A percentile compares a stretch with the other conserved stretches of the same genome.
Conservation (phyloP, 2,888 invertebrate genomes). For the Melanotus villosus region DNA sequence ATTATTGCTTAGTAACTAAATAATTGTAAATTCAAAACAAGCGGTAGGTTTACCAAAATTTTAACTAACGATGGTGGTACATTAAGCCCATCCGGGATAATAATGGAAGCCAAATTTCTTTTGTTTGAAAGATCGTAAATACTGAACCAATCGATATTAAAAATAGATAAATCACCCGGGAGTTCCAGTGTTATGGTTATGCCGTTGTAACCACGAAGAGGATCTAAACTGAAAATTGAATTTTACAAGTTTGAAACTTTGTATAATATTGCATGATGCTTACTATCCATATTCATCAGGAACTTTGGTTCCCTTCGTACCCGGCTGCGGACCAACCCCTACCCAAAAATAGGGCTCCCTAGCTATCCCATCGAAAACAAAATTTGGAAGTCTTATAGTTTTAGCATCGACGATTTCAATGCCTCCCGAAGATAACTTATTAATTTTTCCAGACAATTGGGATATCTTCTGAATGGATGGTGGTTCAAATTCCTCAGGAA, state of each 20-base stretch:
- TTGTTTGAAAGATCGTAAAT: slow-evolving; percentile 81
- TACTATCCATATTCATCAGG: slow-evolving; percentile 95
- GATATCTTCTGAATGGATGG: slow-evolving; percentile 77
- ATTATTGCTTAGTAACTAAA: too few species aligned
- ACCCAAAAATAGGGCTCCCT: slow-evolving; percentile 89
- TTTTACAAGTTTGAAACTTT: neutral
- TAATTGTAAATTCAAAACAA: too few species aligned
- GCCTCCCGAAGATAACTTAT: slow-evolving; percentile 79
- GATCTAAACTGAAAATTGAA: slow-evolving; percentile 77
- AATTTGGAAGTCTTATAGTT: slow-evolving; percentile 82
- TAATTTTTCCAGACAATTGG: slow-evolving; percentile 73
- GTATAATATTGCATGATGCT: slow-evolving; percentile 68
- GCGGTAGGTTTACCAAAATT: slow-evolving; percentile 70
- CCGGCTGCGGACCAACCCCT: slow-evolving; percentile 90
- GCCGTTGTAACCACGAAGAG: slow-evolving; percentile 79
- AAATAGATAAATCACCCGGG: slow-evolving; percentile 87
- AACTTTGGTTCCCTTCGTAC: slow-evolving; percentile 83
- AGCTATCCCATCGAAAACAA: slow-evolving; percentile 84
- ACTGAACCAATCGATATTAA: slow-evolving; percentile 88
- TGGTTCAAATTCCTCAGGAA: slow-evolving; percentile 92
- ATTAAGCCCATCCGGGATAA: slow-evolving; percentile 85
- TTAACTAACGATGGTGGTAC: slow-evolving; percentile 89
- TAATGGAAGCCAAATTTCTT: slow-evolving; percentile 80
- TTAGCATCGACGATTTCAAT: slow-evolving; percentile 86
- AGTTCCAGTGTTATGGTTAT: slow-evolving; percentile 82